Evolutionary conservation across 2,888 invertebrate species (phyloP).

Genomic region (Blastobasis adustella): DNA sequence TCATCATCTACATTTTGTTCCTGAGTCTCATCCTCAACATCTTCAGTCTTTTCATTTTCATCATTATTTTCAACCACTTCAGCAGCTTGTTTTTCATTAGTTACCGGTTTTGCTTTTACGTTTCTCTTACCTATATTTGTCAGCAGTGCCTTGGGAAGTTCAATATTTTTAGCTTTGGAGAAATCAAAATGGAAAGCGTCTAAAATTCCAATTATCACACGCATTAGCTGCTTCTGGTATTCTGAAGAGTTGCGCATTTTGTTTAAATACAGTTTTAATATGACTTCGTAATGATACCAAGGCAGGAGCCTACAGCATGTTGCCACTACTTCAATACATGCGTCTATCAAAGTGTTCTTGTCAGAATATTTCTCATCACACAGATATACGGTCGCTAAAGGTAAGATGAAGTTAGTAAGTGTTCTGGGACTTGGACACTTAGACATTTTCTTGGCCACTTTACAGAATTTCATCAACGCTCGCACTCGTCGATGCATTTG

Average conservation of each 20-base stretch:
- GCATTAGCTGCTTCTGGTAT: slow-evolving; percentile 88
- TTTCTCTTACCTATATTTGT: slow-evolving; percentile 29
- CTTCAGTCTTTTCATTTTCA: slow-evolving; percentile 22
- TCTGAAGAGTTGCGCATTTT: slow-evolving; percentile 82
- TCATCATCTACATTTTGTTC: slow-evolving; percentile 22
- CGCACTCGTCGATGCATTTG: slow-evolving; percentile 90
- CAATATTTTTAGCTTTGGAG: slow-evolving; percentile 68
- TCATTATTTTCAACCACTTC: slow-evolving; percentile 19
- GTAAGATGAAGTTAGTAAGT: slow-evolving; percentile 89
- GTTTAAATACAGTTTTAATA: slow-evolving; percentile 86
- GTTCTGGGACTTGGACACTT: slow-evolving; percentile 80
- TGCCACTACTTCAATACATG: slow-evolving; percentile 87
- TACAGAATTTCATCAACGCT: slow-evolving; percentile 85
- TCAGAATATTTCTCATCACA: slow-evolving; percentile 83
- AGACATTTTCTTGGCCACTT: slow-evolving; percentile 75
- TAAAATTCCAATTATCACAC: slow-evolving; percentile 84
- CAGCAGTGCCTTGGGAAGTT: slow-evolving; percentile 48
- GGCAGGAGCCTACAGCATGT: slow-evolving; percentile 85
- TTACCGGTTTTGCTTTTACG: slow-evolving; percentile 9
- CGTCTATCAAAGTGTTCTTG: slow-evolving; percentile 88
- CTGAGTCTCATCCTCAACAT: slow-evolving; percentile 16
- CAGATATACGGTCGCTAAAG: slow-evolving; percentile 87
- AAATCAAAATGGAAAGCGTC: slow-evolving; percentile 96
- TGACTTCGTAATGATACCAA: slow-evolving; percentile 91
- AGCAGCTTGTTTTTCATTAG: slow-evolving; percentile 19